Base-by-base conservation (phyloP, 2,797 vertebrate species). In the Enoplosus armatus region DNA sequence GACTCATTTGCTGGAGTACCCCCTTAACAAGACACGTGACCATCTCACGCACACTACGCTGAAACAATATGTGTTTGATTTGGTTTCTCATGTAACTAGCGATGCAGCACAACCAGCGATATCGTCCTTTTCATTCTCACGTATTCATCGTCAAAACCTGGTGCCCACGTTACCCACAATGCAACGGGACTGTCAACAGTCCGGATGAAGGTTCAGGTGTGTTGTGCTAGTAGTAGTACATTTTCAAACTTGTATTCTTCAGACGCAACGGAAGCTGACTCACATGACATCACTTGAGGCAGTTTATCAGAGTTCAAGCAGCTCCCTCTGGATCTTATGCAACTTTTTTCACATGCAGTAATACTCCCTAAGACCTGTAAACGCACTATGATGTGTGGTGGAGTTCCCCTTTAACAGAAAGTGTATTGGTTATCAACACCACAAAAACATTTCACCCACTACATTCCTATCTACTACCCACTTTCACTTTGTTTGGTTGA, bases 401-500 rank as follows among this genome's bases (percentile, higher is more conserved):
- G 29, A 37, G 14, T 37, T 66, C 27, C 37, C 51, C 45, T 64
- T 58, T 41, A 58, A 59, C 11, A 79, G 29, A 2, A 54, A 33
- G 8, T n/a, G 29, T 20, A 24, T 39, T 22, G 4, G 45, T 18
- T 35, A 9, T 45, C 37, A 59, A 20, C 16, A 72, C 20, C 51
- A 48, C 56, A 26, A 45, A 37, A 26, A 22, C 20, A 63, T 64
- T 43, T 43, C 47, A 33, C 65, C 29, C 22, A 35, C 35, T 26
- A 47, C 53, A 51, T 51, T 43, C 48, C 39, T 62, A 29, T 67
- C 33, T 12, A 16, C 15, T 18, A 47, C 51, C 31, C n/a, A 51
- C 51, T 53, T 59, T 29, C 2, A 54, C 58, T 63, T 72, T 29
- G 58, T 72, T 53, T 56, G 27, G 47, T 31, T 56, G 58, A 12